These are phyloP conservation scores for Salvelinus alpinus DNA, from an alignment of 2,113 vertebrate genomes.

Conservation along the genomic window DNA sequence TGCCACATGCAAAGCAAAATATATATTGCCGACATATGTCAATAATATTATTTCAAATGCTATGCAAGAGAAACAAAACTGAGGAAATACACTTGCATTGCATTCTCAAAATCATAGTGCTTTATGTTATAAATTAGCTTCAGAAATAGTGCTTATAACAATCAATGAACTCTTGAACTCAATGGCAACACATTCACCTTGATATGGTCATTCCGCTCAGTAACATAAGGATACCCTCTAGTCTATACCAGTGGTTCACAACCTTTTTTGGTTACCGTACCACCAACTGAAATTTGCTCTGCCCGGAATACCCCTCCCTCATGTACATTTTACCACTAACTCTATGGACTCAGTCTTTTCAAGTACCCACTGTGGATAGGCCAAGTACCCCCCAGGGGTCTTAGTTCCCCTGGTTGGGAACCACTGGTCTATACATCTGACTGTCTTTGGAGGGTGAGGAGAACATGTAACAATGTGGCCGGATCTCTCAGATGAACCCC, in stretches of 20 bases:
- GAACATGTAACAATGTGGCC: conserved; percentile 19
- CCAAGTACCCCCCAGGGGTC: no score
- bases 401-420: no score
- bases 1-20: conserved; percentile 67
- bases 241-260: neutral
- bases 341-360: no score
- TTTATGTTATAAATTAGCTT: conserved; percentile 25
- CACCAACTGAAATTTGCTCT: no score
- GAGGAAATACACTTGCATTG: conserved; percentile 61
- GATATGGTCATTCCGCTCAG: conserved; percentile 27
- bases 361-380: no score
- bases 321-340: no score
- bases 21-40: conserved; percentile 48
- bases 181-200: conserved; percentile 41
- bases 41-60: conserved; percentile 29
- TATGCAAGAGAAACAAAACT: conserved; percentile 42
- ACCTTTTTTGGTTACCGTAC: neutral
- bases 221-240: neutral
- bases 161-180: neutral
- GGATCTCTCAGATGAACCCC: conserved; percentile 35
- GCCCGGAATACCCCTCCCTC: no score
- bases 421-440: conserved; percentile 4
- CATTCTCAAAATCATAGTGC: conserved; percentile 29
- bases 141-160: conserved; percentile 40
- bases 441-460: conserved; percentile 40